Percentiles rank a stretch among this genome's conserved stretches.
These are phyloP conservation scores for Rhagium mordax DNA, from an alignment of 2,888 invertebrate genomes.

Conservation along the genomic window DNA sequence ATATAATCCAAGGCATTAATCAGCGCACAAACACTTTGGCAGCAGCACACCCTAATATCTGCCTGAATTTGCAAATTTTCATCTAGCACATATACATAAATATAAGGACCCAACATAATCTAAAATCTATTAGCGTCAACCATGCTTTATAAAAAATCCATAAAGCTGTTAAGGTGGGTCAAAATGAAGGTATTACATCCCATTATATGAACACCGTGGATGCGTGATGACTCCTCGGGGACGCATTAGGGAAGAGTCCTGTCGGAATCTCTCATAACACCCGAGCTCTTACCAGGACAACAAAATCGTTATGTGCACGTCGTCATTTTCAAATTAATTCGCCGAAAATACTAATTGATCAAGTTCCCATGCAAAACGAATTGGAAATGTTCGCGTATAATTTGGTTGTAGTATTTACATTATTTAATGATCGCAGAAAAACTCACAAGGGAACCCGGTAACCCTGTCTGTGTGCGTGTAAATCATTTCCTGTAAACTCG, in stretches of 20 bases:
- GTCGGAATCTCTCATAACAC: conserved; percentile 39
- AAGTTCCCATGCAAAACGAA: neutral
- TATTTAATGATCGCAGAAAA: too few relatives aligned
- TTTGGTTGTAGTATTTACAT: too few relatives aligned
- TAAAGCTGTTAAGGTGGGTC: conserved; percentile 37
- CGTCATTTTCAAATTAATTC: conserved; percentile 16
- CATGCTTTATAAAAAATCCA: conserved; percentile 30
- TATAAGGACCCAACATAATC: conserved; percentile 6
- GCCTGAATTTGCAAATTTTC: neutral
- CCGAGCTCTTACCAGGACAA: conserved; percentile 21
- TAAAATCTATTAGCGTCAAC: conserved; percentile 26
- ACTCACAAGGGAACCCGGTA: too few relatives aligned
- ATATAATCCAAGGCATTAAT: neutral
- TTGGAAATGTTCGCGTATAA: neutral
- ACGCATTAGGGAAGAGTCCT: conserved; percentile 47
- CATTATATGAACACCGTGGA: conserved; percentile 48
- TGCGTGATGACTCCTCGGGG: conserved; percentile 49
- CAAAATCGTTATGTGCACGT: conserved; percentile 19
- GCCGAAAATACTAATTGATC: neutral
- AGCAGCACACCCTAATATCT: neutral
- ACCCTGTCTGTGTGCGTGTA: too few relatives aligned
- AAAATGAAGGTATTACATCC: conserved; percentile 45
- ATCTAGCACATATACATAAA: conserved; percentile 1
- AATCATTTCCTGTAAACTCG: too few relatives aligned
- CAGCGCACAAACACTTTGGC: neutral